phyloP scores from a whole-genome alignment of 2,797 vertebrate species.

The Phalloptychus januarius region DNA sequence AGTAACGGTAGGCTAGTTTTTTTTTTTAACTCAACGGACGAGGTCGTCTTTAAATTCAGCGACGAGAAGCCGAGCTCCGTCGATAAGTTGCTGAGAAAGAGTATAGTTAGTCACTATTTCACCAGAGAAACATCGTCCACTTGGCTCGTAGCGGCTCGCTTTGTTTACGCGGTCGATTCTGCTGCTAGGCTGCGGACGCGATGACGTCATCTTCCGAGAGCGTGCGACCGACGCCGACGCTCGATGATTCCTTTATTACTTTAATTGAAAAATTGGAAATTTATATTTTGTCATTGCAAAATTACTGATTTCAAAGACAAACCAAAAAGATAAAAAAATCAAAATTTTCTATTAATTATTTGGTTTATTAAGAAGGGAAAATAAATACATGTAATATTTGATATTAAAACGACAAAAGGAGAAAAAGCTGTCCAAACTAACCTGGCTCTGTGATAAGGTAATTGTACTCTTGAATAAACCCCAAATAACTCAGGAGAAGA shows the following conservation, averaged over 20 bases:
- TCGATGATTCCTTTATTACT: not conserved
- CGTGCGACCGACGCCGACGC: not conserved
- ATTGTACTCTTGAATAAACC: no score
- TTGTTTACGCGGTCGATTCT: constrained; percentile 69
- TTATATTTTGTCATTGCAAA: no score
- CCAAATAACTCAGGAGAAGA: not conserved
- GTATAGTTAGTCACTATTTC: not conserved
- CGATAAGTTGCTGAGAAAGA: not conserved
- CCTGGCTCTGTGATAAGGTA: no score
- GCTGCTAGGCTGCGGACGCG: constrained; percentile 74
- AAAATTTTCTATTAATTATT: no score
- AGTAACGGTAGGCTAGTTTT: not conserved
- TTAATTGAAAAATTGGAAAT: no score
- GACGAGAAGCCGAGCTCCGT: fast-evolving
- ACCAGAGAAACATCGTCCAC: not conserved
- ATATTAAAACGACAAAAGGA: no score
- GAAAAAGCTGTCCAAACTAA: no score
- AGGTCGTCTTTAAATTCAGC: not conserved
- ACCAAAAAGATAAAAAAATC: no score
- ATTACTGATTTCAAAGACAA: no score
- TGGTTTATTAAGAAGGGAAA: not conserved
- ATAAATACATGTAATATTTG: no score
- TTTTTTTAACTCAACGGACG: not conserved
- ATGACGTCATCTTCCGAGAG: constrained; percentile 37
- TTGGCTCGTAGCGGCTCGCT: constrained; percentile 28